A percentile compares a stretch with the other conserved stretches of the same genome.
phyloP scores from a whole-genome alignment of 2,113 vertebrate genomes.

The Poeciliopsis prolifica region DNA sequence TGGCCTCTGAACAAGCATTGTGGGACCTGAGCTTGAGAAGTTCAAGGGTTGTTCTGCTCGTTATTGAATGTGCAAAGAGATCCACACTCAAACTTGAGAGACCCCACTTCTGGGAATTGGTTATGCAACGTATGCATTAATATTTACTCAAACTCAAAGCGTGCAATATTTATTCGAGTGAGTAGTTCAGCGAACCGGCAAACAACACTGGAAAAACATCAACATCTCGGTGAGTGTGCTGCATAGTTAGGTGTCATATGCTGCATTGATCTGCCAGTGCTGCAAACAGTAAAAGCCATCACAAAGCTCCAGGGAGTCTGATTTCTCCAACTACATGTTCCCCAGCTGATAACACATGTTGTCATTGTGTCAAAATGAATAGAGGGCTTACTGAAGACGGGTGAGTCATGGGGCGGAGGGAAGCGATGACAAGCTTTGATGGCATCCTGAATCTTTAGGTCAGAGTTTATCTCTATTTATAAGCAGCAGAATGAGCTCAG shows the following conservation, averaged over 20 bases:
- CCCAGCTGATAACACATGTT: constrained; percentile 49
- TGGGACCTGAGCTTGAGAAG: constrained; percentile 18
- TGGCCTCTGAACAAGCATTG: constrained; percentile 17
- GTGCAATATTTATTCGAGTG: constrained; percentile 6
- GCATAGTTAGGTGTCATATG: constrained; percentile 9
- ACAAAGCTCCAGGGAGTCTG: constrained; percentile 41
- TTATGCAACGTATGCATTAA: constrained; percentile 32
- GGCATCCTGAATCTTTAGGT: constrained; percentile 49
- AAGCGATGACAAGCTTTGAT: constrained; percentile 47
- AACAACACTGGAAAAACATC: constrained; percentile 29
- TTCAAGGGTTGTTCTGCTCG: constrained; percentile 27
- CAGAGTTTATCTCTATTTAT: constrained; percentile 56
- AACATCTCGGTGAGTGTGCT: constrained; percentile 17
- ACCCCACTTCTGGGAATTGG: constrained; percentile 10
- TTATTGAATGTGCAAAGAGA: constrained; percentile 30
- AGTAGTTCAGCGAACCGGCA: constrained; percentile 11
- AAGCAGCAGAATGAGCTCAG: constrained; percentile 33
- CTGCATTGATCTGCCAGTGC: constrained; percentile 57
- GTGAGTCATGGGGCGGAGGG: constrained; percentile 59
- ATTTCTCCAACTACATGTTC: constrained; percentile 33
- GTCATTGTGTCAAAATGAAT: constrained; percentile 63
- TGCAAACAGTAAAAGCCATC: constrained; percentile 47
- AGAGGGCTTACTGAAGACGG: constrained; percentile 33
- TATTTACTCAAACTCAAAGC: constrained; percentile 24
- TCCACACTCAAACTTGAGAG: constrained; percentile 11